Evolutionary conservation across 2,113 vertebrate species (phyloP).

Genomic region (Oreochromis spilurus): DNA sequence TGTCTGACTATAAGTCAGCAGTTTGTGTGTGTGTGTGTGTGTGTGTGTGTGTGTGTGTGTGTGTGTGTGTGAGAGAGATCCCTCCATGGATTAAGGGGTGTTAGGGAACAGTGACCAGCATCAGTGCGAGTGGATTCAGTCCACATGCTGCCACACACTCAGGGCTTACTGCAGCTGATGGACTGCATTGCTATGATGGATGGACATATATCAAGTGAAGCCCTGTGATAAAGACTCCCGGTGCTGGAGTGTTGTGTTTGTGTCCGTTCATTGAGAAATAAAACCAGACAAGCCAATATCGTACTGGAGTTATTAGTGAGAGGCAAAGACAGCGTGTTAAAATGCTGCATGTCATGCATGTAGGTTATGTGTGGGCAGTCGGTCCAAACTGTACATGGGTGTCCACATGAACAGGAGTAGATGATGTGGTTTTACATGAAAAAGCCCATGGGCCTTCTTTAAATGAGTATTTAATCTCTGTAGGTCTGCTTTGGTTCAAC

Average conservation of each 20-base stretch:
- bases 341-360: not conserved
- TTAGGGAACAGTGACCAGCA: slow-evolving; percentile 57
- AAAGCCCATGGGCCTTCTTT: not conserved
- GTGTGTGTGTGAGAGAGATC: not conserved
- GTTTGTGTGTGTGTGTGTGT: not conserved
- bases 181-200: not conserved
- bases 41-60: not conserved
- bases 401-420: not conserved
- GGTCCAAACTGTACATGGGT: not conserved
- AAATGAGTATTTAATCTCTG: not conserved
- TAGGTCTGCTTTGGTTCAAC: not conserved
- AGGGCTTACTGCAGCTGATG: not conserved
- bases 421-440: not conserved
- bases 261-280: not conserved
- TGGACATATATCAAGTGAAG: not conserved
- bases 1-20: not conserved
- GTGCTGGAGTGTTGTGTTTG: not conserved
- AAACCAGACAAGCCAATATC: not conserved
- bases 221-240: not conserved
- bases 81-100: slow-evolving; percentile 25
- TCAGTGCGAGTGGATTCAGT: slow-evolving; percentile 48
- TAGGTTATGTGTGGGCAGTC: not conserved
- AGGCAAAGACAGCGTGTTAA: not conserved
- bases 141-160: slow-evolving; percentile 11
- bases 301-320: not conserved